Percentiles rank a stretch among this genome's conserved stretches.
phyloP scores from a whole-genome alignment of 2,797 vertebrate species.

The Moxostoma hubbsi region DNA sequence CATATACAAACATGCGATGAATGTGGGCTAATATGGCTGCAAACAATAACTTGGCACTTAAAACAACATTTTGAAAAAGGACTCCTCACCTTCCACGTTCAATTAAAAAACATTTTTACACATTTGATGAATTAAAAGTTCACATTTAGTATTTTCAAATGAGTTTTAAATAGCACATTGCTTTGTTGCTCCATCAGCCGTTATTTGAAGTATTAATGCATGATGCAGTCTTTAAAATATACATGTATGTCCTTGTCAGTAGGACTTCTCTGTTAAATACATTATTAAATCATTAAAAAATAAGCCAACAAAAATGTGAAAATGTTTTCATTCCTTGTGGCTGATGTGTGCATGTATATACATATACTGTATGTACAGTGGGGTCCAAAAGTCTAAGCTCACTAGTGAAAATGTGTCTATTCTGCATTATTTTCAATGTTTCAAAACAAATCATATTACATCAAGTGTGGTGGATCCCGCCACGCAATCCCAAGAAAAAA shows the following conservation, averaged over 20 bases:
- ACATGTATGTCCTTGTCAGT: neutral
- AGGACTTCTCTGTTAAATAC: neutral
- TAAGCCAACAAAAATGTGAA: too few species aligned
- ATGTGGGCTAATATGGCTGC: neutral
- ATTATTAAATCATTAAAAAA: too few species aligned
- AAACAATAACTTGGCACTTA: neutral
- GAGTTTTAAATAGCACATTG: too few species aligned
- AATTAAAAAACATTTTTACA: constrained; percentile 5
- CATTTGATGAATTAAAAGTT: neutral
- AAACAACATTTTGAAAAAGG: neutral
- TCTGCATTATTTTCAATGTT: too few species aligned
- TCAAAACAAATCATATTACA: too few species aligned
- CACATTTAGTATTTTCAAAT: too few species aligned
- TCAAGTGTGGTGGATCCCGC: too few species aligned
- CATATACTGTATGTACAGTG: too few species aligned
- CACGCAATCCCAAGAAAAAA: too few species aligned
- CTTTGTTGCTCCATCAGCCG: neutral
- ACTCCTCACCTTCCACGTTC: neutral
- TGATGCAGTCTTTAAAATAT: neutral
- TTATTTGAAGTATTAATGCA: constrained; percentile 12
- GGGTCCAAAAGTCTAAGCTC: neutral
- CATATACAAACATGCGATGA: neutral
- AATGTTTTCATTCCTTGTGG: too few species aligned
- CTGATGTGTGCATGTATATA: too few species aligned
- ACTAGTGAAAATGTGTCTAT: neutral